Evolutionary conservation across 2,888 invertebrate genomes (phyloP).

Genomic region (Polydrusus pterygomalis): DNA sequence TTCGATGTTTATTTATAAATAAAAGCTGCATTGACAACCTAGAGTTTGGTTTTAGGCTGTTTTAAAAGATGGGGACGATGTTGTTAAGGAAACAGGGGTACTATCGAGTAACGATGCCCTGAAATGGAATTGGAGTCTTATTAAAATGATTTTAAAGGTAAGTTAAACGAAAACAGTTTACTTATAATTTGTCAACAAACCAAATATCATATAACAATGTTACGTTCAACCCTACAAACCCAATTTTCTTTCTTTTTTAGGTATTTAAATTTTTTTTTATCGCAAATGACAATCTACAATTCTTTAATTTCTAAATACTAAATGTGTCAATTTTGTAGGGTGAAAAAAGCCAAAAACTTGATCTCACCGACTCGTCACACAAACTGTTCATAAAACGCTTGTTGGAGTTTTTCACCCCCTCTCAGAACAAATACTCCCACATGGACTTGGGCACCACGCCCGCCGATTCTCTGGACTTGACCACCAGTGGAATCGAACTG

Average conservation of each 20-base stretch:
- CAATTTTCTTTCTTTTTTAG: too few species aligned
- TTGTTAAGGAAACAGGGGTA: slow-evolving; percentile 88
- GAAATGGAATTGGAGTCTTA: slow-evolving; percentile 95
- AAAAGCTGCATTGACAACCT: too few species aligned
- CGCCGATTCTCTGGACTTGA: slow-evolving; percentile 78
- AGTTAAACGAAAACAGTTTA: background rate
- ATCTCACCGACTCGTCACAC: slow-evolving; percentile 79
- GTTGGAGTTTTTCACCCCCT: slow-evolving; percentile 90
- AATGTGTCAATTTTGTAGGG: slow-evolving; percentile 36
- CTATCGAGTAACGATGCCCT: slow-evolving; percentile 86
- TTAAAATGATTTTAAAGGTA: slow-evolving; percentile 87
- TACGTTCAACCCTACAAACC: too few species aligned
- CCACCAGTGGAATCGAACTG: slow-evolving; percentile 82
- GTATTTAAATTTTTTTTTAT: too few species aligned
- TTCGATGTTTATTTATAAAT: too few species aligned
- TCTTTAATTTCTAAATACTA: too few species aligned
- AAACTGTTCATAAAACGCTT: slow-evolving; percentile 83
- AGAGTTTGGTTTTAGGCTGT: slow-evolving; percentile 63
- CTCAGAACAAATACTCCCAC: slow-evolving; percentile 90
- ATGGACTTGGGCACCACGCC: slow-evolving; percentile 80
- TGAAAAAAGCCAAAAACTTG: slow-evolving; percentile 65
- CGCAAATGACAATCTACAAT: too few species aligned
- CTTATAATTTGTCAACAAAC: too few species aligned
- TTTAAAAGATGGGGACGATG: slow-evolving; percentile 73
- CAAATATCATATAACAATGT: too few species aligned